Conservation (phyloP, 1,140 invertebrate species). For the Tetragnatha versicolor region DNA sequence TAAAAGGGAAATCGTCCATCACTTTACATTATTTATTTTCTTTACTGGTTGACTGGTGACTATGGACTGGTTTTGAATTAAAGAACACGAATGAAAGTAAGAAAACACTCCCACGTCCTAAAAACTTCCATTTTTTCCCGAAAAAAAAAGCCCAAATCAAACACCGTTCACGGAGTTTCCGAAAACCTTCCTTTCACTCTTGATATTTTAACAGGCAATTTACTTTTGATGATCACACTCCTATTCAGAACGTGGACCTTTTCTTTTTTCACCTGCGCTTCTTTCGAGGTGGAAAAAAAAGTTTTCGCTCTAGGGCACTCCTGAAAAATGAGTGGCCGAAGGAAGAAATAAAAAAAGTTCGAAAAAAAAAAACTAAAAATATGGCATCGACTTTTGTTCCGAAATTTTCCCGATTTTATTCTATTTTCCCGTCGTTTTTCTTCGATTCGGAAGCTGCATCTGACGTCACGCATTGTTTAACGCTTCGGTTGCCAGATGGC, state of each 20-base stretch:
- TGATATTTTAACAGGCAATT: conserved; percentile 49
- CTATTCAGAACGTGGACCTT: not conserved
- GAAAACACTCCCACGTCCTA: no score
- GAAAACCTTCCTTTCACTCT: no score
- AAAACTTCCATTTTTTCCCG: no score
- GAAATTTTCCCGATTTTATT: conserved; percentile 4
- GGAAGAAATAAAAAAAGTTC: conserved; percentile 2
- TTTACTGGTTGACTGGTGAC: no score
- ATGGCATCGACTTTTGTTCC: conserved; percentile 50
- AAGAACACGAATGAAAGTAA: no score
- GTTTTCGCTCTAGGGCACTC: not conserved
- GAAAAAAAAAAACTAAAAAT: conserved; percentile 32
- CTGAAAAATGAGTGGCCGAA: conserved; percentile 28
- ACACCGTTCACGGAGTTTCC: no score
- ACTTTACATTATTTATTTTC: no score
- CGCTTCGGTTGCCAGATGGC: conserved; percentile 12
- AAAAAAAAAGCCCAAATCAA: no score
- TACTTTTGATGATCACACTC: conserved; percentile 41
- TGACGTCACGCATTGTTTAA: conserved; percentile 26
- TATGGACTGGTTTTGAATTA: no score
- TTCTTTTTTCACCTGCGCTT: not conserved
- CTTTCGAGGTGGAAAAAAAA: not conserved
- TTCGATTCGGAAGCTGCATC: not conserved
- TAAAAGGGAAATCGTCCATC: no score
- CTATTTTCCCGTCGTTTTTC: not conserved